Base-by-base conservation (phyloP, 2,797 vertebrate species). In the Oceanodroma leucorhoa region DNA sequence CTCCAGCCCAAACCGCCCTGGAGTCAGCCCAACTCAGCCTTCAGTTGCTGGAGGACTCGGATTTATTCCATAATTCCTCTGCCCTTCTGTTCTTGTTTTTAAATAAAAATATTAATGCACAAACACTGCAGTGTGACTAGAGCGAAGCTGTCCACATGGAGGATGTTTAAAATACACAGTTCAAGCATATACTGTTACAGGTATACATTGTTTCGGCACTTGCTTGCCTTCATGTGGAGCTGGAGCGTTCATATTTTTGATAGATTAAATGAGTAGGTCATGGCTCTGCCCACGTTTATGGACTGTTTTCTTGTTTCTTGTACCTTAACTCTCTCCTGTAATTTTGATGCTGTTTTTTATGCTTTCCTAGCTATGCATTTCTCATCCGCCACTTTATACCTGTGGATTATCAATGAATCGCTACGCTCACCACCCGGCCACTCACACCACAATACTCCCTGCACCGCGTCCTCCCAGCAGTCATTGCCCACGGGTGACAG, bases 61-160 rank as follows among this genome's bases (percentile, higher is more conserved):
- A 83, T 90, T 94, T 96, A 94, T 93, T 95, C 81, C 57, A 66
- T 89, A 83, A 84, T 92, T 94, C 60, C 86, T 93, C 50, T 89
- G 51, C 78, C 80, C 79, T 93, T 94, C 86, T 89, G 30, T 88
- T 95, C 67, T 60, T 81, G 66, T 87, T 87, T 88, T 87, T 83
- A 81, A 87, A 91, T 85, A 92, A 91, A 95, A 93, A 50, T 71
- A 83, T 79, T 70, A 81, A 78, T 94, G 70, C 55, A 79, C 50
- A 85, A 91, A 83, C 38, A 64, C 38, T 3, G 10, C 46, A 45
- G 57, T 24, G 27, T 72, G 80, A 50, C 60, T 92, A 34, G 55
- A 89, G 57, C 0, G 1, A 81, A 84, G 32, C 54, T 93, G 71
- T 65, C 67, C 51, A 48, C 62, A 18, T 48, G 62, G 83, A 83